A percentile compares a stretch with the other conserved stretches of the same genome.
Conservation (phyloP, 2,113 vertebrate genomes). For the Craseonycteris thonglongyai region DNA sequence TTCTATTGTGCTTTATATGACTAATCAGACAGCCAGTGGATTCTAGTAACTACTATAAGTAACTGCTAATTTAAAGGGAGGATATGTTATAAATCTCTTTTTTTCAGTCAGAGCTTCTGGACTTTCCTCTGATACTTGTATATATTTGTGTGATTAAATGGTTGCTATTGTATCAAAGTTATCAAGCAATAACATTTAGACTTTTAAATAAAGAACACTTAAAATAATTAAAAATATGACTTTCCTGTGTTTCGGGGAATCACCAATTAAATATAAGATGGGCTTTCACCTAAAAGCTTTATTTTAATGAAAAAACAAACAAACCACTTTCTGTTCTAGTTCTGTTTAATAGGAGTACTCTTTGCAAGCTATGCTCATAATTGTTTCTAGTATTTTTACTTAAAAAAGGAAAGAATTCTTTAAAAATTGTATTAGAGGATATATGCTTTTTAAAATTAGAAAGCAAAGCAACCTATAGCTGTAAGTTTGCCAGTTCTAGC, state of each 20-base stretch:
- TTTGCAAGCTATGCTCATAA: background rate
- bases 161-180: background rate
- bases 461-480: background rate
- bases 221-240: background rate
- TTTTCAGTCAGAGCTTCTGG: background rate
- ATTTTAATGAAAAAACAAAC: background rate
- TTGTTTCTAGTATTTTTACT: background rate
- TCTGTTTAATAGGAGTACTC: background rate
- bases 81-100: background rate
- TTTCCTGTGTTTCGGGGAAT: background rate
- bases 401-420: background rate
- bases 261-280: background rate
- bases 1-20: background rate
- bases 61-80: conserved; percentile 38
- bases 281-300: background rate
- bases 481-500: background rate
- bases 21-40: conserved; percentile 11
- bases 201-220: background rate
- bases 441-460: background rate
- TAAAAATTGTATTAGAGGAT: background rate
- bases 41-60: background rate
- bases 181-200: background rate
- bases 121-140: conserved; percentile 29
- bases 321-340: background rate
- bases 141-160: background rate